Evolutionary conservation across 2,113 vertebrate species (phyloP).

Genomic region (Sinocyclocheilus maitianheensis): DNA sequence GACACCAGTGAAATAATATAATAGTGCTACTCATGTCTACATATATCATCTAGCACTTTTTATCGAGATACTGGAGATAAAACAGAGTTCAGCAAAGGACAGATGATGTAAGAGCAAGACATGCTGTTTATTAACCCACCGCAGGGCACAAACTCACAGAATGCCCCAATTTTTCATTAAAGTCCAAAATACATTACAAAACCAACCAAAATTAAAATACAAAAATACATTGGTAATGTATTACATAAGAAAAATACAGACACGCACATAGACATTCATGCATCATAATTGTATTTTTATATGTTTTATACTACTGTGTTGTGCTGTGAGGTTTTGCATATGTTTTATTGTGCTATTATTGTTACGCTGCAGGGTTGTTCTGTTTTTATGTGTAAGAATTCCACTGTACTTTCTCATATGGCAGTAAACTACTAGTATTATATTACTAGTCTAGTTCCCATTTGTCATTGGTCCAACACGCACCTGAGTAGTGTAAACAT

Average conservation of each 20-base stretch:
- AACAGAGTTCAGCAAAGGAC: background rate
- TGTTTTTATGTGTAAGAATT: background rate
- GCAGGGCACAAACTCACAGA: background rate
- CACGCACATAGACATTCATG: background rate
- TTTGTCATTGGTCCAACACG: background rate
- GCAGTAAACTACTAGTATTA: background rate
- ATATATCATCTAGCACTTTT: background rate
- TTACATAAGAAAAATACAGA: background rate
- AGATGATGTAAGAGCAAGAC: slow-evolving; percentile 2
- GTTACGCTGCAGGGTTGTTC: background rate
- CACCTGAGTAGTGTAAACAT: background rate
- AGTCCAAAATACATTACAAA: background rate
- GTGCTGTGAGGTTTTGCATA: background rate
- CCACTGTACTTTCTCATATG: background rate
- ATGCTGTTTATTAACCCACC: slow-evolving; percentile 18
- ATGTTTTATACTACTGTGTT: background rate
- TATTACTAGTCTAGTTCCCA: no score
- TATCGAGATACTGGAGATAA: background rate
- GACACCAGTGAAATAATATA: background rate
- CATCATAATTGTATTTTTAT: background rate
- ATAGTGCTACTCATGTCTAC: background rate
- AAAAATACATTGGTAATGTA: background rate
- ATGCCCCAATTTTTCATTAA: background rate
- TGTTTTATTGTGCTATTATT: background rate
- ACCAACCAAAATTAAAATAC: background rate